Evolutionary conservation across 2,888 invertebrate genomes (phyloP).

Genomic region (Lasioglossum villosulum): DNA sequence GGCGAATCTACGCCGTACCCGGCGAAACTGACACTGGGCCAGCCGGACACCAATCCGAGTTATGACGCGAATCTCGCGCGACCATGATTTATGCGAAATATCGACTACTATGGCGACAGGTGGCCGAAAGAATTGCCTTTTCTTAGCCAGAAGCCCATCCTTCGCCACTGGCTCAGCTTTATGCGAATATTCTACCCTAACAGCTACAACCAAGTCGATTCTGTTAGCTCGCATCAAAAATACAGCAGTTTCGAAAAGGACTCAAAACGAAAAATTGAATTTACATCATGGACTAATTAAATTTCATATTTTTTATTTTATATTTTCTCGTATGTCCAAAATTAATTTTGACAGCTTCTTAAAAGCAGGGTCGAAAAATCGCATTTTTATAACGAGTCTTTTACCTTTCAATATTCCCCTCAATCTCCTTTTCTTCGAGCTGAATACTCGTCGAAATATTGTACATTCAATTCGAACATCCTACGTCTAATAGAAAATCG

Average conservation of each 20-base stretch:
- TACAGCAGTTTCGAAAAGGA: too few relatives aligned
- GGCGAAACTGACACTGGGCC: slow-evolving; percentile 33
- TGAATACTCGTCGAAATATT: too few relatives aligned
- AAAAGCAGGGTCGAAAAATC: too few relatives aligned
- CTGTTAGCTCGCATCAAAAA: background rate
- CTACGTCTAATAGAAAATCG: background rate
- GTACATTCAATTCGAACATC: background rate
- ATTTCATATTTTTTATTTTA: too few relatives aligned
- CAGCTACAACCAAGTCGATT: background rate
- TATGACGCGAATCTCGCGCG: slow-evolving; percentile 29
- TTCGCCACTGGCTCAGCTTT: background rate
- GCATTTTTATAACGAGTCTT: too few relatives aligned
- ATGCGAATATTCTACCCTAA: background rate
- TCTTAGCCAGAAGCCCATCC: background rate
- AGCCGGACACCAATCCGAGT: slow-evolving; percentile 22
- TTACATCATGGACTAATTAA: too few relatives aligned
- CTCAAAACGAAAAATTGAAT: too few relatives aligned
- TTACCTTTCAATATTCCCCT: background rate
- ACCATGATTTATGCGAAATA: slow-evolving; percentile 8
- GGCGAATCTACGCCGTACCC: slow-evolving; percentile 70
- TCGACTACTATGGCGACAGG: background rate
- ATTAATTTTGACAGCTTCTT: too few relatives aligned
- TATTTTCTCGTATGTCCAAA: too few relatives aligned
- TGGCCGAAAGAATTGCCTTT: background rate
- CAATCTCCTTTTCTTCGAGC: background rate